Evolutionary conservation across 1,140 invertebrate species (phyloP), one percentile per base, ranked within the genome.

Genomic region (Zaprionus davidi): DNA sequence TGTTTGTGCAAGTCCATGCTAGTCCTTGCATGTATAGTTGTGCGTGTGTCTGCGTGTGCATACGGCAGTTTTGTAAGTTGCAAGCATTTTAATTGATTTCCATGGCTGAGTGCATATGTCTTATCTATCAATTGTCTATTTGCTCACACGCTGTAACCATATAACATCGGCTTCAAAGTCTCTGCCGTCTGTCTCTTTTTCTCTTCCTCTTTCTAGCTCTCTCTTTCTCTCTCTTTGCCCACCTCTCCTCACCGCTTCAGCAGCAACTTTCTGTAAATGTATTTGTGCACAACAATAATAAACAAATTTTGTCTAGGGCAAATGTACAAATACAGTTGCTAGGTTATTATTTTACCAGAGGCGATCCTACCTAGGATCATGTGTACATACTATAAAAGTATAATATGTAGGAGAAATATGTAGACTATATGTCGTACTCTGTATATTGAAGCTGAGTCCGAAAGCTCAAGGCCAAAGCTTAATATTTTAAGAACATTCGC

Each of bases 81-180:
- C 46, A 75, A 68, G 76, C 76, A 92, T 92, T 92, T 92, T 92
- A 92, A 92, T 92, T 92, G 90, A 92, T 92, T 92, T 92, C 76
- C 82, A 83, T 91, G 90, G 85, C 64, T 79, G 78, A 91, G 76
- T 92, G 90, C 82, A 76, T 84, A 71, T 91, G 74, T 91, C 80
- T 81, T 74, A 76, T 81, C 74, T 78, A 86, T 81, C 81, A 88
- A 69, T 53, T 72, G 68, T 72, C 68, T 63, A 76, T 79, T 73
- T 77, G 75, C 63, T 56, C 57, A 58, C 55, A 67, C 34, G 49
- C 56, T 66, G 38, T 17, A 55, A 55, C 57, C 49, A 71, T 51
- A 46, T 63, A 38, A 31, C 49, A 22, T 34, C 31, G 7, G 31
- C 26, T 53, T 34, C 20, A 67, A 9, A 41, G 41, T 44, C 26